Evolutionary conservation across 2,888 invertebrate species (phyloP).

Genomic region (Drosophila pegasa): DNA sequence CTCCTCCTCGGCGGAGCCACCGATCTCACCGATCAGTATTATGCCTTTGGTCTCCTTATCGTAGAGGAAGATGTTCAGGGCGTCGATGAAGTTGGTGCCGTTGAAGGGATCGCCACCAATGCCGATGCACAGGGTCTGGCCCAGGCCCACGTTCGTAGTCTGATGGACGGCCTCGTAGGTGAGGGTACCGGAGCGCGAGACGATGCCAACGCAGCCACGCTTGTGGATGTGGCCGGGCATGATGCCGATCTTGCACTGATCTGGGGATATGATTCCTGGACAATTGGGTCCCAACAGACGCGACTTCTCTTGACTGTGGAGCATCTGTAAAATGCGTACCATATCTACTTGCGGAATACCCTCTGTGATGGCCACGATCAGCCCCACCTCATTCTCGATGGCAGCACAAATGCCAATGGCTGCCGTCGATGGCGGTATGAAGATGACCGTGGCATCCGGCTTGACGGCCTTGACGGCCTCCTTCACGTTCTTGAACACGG

Average conservation of each 20-base stretch:
- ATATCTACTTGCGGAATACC: constrained; percentile 99
- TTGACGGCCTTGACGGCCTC: constrained; percentile 94
- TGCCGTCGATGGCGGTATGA: constrained; percentile 96
- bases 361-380: constrained; percentile 99
- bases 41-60: constrained; percentile 98
- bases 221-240: constrained; percentile 99
- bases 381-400: constrained; percentile 96
- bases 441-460: constrained; percentile 96
- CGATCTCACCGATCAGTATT: constrained; percentile 99
- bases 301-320: constrained; percentile 93
- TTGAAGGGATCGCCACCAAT: constrained; percentile 99
- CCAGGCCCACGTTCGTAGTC: constrained; percentile 94
- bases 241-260: constrained; percentile 99
- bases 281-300: constrained; percentile 99
- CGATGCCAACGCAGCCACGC: constrained; percentile 95
- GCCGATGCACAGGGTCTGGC: constrained; percentile 98
- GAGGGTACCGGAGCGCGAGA: constrained; percentile 98
- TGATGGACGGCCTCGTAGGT: constrained; percentile 99
- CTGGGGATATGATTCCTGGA: constrained; percentile 98
- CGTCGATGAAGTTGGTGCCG: constrained; percentile 99
- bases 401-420: constrained; percentile 96
- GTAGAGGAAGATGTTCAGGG: constrained; percentile 96
- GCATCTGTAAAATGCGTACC: constrained; percentile 96
- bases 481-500: constrained; percentile 86
- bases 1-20: constrained; percentile 98